These are phyloP conservation scores for Exocentrus adspersus DNA, from an alignment of 2,888 invertebrate genomes.

Conservation along the genomic window DNA sequence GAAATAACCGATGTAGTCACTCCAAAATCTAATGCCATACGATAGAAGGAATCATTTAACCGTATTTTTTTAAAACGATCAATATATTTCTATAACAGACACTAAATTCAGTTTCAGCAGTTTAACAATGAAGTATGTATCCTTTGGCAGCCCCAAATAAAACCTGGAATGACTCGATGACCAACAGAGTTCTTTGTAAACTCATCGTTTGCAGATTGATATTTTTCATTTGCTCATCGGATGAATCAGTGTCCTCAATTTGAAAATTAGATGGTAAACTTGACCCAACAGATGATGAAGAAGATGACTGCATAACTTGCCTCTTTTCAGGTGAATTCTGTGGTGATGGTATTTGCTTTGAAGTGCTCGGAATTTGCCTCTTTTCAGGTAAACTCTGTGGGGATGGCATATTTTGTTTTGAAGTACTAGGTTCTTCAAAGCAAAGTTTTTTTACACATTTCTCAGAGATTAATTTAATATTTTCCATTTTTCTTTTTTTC, in stretches of 20 bases:
- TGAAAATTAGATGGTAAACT: background rate
- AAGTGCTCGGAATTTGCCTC: background rate
- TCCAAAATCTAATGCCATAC: background rate
- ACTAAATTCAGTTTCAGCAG: background rate
- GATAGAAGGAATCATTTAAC: background rate
- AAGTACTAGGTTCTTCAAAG: background rate
- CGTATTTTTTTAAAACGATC: background rate
- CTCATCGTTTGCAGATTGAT: background rate
- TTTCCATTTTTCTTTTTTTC: background rate
- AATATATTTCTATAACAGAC: background rate
- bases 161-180: background rate
- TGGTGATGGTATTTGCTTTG: no score
- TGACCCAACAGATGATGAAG: background rate
- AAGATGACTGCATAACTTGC: no score
- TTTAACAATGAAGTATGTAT: background rate
- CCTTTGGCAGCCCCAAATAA: background rate
- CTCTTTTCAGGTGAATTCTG: no score
- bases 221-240: background rate
- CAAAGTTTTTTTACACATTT: background rate
- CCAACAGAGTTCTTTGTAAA: background rate
- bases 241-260: background rate
- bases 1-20: background rate
- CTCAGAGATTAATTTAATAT: background rate
- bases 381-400: background rate
- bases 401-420: no score